Percentiles rank a stretch among this genome's conserved stretches.
These are phyloP conservation scores for Platycercus adscitus DNA, from an alignment of 2,113 vertebrate species.

Conservation along the genomic window DNA sequence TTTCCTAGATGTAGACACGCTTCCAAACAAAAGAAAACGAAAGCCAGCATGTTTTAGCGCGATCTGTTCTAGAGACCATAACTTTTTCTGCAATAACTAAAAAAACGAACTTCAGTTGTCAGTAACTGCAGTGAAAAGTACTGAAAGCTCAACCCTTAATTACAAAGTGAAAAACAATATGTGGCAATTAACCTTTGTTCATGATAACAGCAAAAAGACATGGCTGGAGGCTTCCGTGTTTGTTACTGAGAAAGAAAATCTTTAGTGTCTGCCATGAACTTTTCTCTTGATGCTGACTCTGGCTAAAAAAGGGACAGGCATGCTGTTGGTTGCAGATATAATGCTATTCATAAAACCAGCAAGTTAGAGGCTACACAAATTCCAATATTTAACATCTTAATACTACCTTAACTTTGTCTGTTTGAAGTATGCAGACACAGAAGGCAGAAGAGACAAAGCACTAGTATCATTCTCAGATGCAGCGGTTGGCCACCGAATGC, in stretches of 20 bases:
- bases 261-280: neutral
- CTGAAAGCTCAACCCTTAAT: neutral
- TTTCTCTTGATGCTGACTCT: neutral
- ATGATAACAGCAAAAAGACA: neutral
- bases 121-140: neutral
- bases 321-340: neutral
- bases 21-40: neutral
- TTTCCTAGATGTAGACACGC: fast-evolving
- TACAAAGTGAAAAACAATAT: neutral
- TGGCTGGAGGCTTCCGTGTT: neutral
- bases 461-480: fast-evolving
- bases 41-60: fast-evolving
- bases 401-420: no score
- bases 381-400: fast-evolving
- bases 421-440: fast-evolving
- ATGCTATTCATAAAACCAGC: neutral
- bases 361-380: neutral
- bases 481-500: fast-evolving
- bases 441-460: fast-evolving
- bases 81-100: neutral
- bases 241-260: neutral
- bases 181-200: neutral
- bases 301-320: neutral
- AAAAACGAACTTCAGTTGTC: neutral
- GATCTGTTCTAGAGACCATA: neutral